Percentiles rank a stretch among this genome's conserved stretches.
Evolutionary conservation across 2,888 invertebrate genomes (phyloP).

Genomic region (Vannuccia rotundouncinata): DNA sequence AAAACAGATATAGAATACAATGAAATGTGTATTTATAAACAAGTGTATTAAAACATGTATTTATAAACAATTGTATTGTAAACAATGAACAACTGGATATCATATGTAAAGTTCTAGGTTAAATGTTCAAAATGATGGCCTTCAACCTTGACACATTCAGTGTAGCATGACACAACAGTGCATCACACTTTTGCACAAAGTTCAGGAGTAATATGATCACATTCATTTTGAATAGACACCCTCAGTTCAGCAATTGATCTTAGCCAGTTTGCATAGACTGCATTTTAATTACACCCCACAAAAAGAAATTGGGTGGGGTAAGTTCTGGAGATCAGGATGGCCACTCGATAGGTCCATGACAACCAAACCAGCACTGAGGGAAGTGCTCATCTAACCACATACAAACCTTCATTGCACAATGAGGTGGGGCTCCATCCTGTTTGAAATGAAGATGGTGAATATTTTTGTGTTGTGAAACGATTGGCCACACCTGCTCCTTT

Average conservation of each 20-base stretch:
- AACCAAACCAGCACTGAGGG: neutral
- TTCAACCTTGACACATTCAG: constrained; percentile 3
- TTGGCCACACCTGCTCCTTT: constrained; percentile 29
- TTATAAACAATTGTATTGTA: too few species aligned
- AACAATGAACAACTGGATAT: too few species aligned
- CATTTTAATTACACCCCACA: neutral
- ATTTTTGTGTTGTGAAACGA: constrained; percentile 8
- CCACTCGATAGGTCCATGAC: constrained; percentile 1
- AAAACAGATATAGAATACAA: too few species aligned
- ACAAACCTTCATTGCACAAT: neutral
- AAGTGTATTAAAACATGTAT: too few species aligned
- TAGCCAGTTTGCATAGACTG: too few species aligned
- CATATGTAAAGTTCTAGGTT: too few species aligned
- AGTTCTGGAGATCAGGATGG: neutral
- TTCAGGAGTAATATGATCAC: constrained; percentile 11
- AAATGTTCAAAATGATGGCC: too few species aligned
- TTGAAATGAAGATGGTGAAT: constrained; percentile 8
- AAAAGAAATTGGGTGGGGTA: neutral
- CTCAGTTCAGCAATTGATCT: too few species aligned
- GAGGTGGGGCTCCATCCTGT: neutral
- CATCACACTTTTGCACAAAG: neutral
- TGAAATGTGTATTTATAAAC: too few species aligned
- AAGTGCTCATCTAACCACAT: neutral
- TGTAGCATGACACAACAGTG: neutral
- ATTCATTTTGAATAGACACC: neutral